These are phyloP conservation scores for Eristalis arbustorum DNA, from an alignment of 2,888 invertebrate species.

Conservation along the genomic window DNA sequence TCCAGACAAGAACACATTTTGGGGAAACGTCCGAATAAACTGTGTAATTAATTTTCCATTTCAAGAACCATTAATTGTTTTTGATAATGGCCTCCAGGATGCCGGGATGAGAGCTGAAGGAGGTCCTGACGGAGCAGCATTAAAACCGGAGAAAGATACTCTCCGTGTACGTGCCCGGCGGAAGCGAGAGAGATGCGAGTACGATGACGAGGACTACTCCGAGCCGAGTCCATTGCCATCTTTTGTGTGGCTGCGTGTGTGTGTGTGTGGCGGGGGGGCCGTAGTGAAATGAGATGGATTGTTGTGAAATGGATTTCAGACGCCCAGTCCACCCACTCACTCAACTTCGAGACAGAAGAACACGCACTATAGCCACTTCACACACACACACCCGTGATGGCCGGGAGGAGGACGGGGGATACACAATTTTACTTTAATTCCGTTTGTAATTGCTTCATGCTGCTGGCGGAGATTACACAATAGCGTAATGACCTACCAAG, in stretches of 20 bases:
- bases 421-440: conserved; percentile 69
- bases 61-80: conserved; percentile 74
- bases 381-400: background rate
- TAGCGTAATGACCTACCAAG: conserved; percentile 68
- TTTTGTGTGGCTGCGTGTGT: background rate
- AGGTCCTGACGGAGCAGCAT: conserved; percentile 51
- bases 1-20: conserved; percentile 73
- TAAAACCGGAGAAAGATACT: conserved; percentile 53
- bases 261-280: conserved; percentile 29
- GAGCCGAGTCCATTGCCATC: background rate
- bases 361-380: conserved; percentile 24
- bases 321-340: conserved; percentile 8
- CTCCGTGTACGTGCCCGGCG: conserved; percentile 34
- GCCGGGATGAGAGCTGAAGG: conserved; percentile 63
- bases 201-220: background rate
- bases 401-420: conserved; percentile 7
- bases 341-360: conserved; percentile 8
- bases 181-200: conserved; percentile 11
- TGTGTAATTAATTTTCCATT: conserved; percentile 74
- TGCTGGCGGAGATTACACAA: conserved; percentile 69
- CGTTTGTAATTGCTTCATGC: conserved; percentile 69
- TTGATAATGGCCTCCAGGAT: conserved; percentile 72
- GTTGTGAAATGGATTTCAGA: conserved; percentile 61
- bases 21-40: conserved; percentile 74
- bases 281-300: conserved; percentile 70